Evolutionary conservation across 2,888 invertebrate species (phyloP).

Genomic region (Tenthredo mesomela): DNA sequence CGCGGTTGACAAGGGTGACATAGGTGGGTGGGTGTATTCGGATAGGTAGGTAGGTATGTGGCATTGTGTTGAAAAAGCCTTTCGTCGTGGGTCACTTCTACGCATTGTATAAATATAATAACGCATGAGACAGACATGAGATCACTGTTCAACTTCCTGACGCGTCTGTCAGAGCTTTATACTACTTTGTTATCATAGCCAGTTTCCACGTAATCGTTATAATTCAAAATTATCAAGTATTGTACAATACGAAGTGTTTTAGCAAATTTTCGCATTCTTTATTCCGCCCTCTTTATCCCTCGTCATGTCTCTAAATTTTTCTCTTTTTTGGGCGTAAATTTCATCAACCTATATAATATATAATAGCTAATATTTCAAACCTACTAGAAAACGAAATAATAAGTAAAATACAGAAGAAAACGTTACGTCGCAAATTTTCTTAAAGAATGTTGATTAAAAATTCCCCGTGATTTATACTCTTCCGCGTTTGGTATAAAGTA

Average conservation of each 20-base stretch:
- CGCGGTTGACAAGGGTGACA: conserved; percentile 34
- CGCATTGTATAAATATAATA: conserved; percentile 17
- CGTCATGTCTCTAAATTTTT: no score
- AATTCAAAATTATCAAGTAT: background rate
- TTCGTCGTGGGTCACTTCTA: conserved; percentile 24
- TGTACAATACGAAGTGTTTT: background rate
- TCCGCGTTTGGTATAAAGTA: background rate
- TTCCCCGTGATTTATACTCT: conserved; percentile 25
- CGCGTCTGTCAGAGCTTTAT: conserved; percentile 7
- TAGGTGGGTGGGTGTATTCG: background rate
- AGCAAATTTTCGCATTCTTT: no score
- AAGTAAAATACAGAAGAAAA: background rate
- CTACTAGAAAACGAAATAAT: background rate
- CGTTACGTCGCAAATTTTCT: background rate
- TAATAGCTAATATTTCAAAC: background rate
- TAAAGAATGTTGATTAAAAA: conserved; percentile 45
- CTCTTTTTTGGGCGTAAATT: no score
- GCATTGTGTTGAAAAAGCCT: conserved; percentile 32
- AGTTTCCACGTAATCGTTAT: no score
- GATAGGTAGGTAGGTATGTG: background rate
- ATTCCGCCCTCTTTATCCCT: no score
- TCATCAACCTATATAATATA: no score
- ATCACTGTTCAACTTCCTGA: conserved; percentile 37
- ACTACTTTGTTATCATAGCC: background rate
- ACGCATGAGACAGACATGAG: no score